Evolutionary conservation across 2,797 vertebrate genomes (phyloP), one percentile per base, ranked within the genome.

Genomic region (Mus caroli): DNA sequence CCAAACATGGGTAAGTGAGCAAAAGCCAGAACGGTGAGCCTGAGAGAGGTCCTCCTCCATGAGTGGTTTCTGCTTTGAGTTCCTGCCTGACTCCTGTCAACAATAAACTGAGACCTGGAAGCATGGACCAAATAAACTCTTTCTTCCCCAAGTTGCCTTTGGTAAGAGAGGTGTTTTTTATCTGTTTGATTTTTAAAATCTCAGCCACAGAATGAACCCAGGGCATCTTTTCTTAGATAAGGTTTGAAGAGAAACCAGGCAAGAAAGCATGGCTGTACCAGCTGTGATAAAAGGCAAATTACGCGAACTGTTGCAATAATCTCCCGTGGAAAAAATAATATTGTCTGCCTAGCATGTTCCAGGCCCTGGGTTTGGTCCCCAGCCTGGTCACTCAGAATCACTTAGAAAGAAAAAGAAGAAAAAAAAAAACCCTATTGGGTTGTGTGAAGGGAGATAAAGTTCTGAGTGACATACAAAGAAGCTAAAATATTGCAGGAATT

Each of bases 231-330:
- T 43, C 67, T 78, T 37, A n/a, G 69, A 64, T 6, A 37, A 80
- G 13, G 26, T 46, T n/a, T 14, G 46, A 37, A 46, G 76, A 40
- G 64, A 58, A 79, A 15, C 20, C 19, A 11, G 7, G 40, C 4
- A 3, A 15, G 52, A 26, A 31, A 52, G 26, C 31, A 0, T 2
- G 0, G 20, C 13, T 22, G 0, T 3, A 1, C 80, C 6, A 50
- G 50, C 13, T 19, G 2, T 7, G 4, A 64, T 6, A 6, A 60
- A n/a, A 12, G 15, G 43, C 12, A 46, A 52, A 14, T 34, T 43
- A 3, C 0, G 1, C 5, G 3, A 56, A 50, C 28, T 7, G 9
- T 22, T 69, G 31, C 8, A 6, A 28, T 9, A 50, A 62, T 19
- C 26, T 28, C 3, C 3, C 10, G 37, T 22, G 73, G 31, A 4